These are phyloP conservation scores for Mastigias papua DNA, from an alignment of 30 jellyfish, hydroid and myxozoan species.

Conservation along the genomic window DNA sequence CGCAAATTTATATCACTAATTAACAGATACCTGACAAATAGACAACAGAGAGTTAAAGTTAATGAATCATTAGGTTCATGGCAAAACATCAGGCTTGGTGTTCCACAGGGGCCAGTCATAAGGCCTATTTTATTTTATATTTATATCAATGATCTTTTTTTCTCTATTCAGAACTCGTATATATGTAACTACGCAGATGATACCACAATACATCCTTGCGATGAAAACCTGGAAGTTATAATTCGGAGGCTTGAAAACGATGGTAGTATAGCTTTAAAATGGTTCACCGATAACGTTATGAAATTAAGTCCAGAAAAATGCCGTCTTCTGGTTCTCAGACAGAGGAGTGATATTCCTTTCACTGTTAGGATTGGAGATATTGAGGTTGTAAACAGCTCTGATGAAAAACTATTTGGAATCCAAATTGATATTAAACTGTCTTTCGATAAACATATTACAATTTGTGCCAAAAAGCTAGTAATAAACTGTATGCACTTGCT, in stretches of 20 bases:
- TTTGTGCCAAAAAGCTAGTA: slow-evolving; percentile 9
- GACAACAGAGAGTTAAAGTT: slow-evolving; percentile 16
- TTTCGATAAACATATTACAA: neutral
- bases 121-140: neutral
- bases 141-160: neutral
- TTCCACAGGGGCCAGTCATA: slow-evolving; percentile 14
- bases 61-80: slow-evolving; percentile 11
- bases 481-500: slow-evolving; percentile 28
- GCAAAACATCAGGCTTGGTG: slow-evolving; percentile 1
- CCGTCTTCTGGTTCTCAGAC: slow-evolving; percentile 8
- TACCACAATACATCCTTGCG: slow-evolving; percentile 12
- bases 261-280: neutral
- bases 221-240: neutral
- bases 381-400: neutral
- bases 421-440: neutral
- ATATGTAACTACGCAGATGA: slow-evolving; percentile 38
- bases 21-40: neutral
- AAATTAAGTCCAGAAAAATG: slow-evolving; percentile 25
- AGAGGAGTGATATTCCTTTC: neutral
- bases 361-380: slow-evolving; percentile 3
- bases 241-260: neutral
- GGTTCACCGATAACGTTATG: slow-evolving; percentile 26
- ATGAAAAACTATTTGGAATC: neutral
- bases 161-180: neutral
- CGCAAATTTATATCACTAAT: slow-evolving; percentile 12